Percentiles rank a stretch among this genome's conserved stretches.
phyloP scores from a whole-genome alignment of 2,888 invertebrate species.

The Brachyopa scutellaris region DNA sequence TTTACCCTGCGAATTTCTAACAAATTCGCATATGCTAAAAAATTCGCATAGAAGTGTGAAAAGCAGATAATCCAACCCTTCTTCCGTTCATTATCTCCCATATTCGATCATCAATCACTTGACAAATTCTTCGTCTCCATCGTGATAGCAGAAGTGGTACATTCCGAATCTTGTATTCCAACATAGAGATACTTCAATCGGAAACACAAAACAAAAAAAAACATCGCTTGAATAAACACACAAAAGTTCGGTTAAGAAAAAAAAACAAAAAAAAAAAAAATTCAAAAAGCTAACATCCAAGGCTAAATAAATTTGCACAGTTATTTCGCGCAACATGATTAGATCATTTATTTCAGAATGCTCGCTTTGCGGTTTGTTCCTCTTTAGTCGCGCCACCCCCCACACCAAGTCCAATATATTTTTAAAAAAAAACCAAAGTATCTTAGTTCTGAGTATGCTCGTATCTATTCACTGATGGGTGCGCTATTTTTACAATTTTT shows the following conservation, averaged over 20 bases:
- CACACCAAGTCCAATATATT: background rate
- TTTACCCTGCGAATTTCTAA: background rate
- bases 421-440: background rate
- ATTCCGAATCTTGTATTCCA: too few relatives aligned
- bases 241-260: background rate
- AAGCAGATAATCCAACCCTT: too few relatives aligned
- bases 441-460: too few relatives aligned
- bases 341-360: slow-evolving; percentile 64
- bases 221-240: background rate
- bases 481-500: slow-evolving; percentile 64
- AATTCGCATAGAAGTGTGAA: slow-evolving; percentile 17
- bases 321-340: slow-evolving; percentile 67
- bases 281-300: slow-evolving; percentile 47
- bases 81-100: too few relatives aligned
- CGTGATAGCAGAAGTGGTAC: too few relatives aligned
- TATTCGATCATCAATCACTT: too few relatives aligned
- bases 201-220: background rate
- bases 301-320: slow-evolving; percentile 70
- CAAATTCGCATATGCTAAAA: background rate
- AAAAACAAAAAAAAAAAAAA: slow-evolving; percentile 7
- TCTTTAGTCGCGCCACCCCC: background rate
- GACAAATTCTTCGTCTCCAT: too few relatives aligned
- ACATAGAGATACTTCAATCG: too few relatives aligned
- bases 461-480: slow-evolving; percentile 29
- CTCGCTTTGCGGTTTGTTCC: slow-evolving; percentile 46